Conservation (phyloP, 2,113 vertebrate genomes). For the Nibea coibor region DNA sequence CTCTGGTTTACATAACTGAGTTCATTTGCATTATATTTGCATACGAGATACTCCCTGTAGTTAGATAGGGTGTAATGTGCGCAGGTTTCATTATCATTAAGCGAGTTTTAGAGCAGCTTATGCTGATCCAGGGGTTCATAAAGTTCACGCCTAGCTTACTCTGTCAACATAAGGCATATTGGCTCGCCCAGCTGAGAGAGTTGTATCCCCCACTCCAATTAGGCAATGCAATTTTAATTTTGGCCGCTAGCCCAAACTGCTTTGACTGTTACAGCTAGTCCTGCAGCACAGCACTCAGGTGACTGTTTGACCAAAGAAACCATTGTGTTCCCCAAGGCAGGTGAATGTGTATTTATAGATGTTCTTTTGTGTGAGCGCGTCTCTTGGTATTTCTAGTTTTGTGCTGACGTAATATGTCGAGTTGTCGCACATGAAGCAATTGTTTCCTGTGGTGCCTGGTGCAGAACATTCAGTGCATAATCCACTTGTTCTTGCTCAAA, state of each 20-base stretch:
- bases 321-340: constrained; percentile 12
- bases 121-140: constrained; percentile 57
- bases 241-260: constrained; percentile 36
- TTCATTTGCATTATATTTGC: constrained; percentile 52
- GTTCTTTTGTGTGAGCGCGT: constrained; percentile 8
- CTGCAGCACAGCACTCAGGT: constrained; percentile 13
- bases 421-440: constrained; percentile 12
- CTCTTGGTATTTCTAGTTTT: constrained; percentile 30
- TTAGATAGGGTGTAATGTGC: constrained; percentile 37
- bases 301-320: constrained; percentile 27
- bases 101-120: constrained; percentile 46
- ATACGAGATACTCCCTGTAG: constrained; percentile 25
- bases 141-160: constrained; percentile 51
- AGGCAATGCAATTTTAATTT: constrained; percentile 61
- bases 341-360: constrained; percentile 30
- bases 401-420: constrained; percentile 1
- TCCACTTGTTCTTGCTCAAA: not conserved
- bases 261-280: constrained; percentile 19
- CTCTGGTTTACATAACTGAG: constrained; percentile 2
- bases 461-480: constrained; percentile 10
- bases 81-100: constrained; percentile 45
- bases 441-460: constrained; percentile 9
- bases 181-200: constrained; percentile 22
- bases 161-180: constrained; percentile 50
- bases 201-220: constrained; percentile 47